phyloP scores from a whole-genome alignment of 1,140 invertebrate species.

The Euura lappo region DNA sequence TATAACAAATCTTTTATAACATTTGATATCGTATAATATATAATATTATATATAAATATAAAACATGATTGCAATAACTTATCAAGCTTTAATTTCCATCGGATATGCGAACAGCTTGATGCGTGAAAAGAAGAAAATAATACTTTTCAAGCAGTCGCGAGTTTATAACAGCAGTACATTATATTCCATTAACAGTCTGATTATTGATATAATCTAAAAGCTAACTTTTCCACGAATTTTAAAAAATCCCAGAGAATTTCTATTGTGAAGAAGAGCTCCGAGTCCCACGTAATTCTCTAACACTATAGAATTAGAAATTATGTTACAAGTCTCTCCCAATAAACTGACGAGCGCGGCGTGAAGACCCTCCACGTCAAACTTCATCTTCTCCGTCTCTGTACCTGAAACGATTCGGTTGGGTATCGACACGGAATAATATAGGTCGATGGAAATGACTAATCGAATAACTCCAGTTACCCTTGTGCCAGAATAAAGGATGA shows the following conservation, averaged over 20 bases:
- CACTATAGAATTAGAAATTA: conserved; percentile 70
- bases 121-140: too few relatives aligned
- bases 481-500: conserved; percentile 82
- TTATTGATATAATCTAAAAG: conserved; percentile 65
- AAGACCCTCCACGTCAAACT: conserved; percentile 68
- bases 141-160: too few relatives aligned
- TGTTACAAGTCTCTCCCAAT: conserved; percentile 35
- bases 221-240: conserved; percentile 85
- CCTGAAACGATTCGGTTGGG: conserved; percentile 35
- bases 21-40: too few relatives aligned
- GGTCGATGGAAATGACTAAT: background rate
- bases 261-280: conserved; percentile 82
- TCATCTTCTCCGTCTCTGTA: conserved; percentile 51
- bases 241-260: conserved; percentile 83
- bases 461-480: conserved; percentile 61
- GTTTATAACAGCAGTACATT: too few relatives aligned
- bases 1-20: too few relatives aligned
- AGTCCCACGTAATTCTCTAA: conserved; percentile 83
- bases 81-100: too few relatives aligned
- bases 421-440: conserved; percentile 13
- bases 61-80: too few relatives aligned
- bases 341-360: conserved; percentile 44
- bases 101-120: too few relatives aligned
- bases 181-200: too few relatives aligned
- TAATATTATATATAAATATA: too few relatives aligned